These are phyloP conservation scores for Drosophila hydei DNA, from an alignment of 1,140 invertebrate genomes.

Conservation along the genomic window DNA sequence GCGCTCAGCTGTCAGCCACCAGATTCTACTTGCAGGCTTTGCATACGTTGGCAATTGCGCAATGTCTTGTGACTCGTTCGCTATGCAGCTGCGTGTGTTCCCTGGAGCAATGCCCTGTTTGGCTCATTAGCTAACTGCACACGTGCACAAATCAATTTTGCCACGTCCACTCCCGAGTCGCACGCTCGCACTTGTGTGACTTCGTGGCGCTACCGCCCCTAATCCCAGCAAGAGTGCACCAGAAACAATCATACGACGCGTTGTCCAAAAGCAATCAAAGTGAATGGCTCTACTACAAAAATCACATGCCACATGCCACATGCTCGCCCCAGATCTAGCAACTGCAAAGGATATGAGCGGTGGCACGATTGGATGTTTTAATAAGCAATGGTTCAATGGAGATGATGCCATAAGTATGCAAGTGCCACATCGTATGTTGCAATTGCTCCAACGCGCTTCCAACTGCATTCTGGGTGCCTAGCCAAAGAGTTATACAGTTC, in stretches of 20 bases:
- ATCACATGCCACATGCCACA: conserved; percentile 31
- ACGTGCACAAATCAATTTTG: conserved; percentile 79
- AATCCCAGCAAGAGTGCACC: conserved; percentile 22
- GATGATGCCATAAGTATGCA: conserved; percentile 43
- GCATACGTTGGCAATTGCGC: conserved; percentile 46
- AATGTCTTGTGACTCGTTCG: conserved; percentile 26
- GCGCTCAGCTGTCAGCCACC: conserved; percentile 15
- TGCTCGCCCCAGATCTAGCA: background rate
- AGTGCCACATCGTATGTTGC: conserved; percentile 49
- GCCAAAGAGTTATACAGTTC: conserved; percentile 56
- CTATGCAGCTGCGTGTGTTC: conserved; percentile 20
- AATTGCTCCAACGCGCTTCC: conserved; percentile 1
- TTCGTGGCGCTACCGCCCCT: conserved; percentile 22
- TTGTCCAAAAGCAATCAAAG: conserved; percentile 73
- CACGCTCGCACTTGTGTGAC: conserved; percentile 35
- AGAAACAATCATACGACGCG: conserved; percentile 75
- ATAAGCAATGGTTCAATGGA: conserved; percentile 56
- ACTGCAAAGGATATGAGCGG: conserved; percentile 18
- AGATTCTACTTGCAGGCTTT: background rate
- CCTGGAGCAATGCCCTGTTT: conserved; percentile 20
- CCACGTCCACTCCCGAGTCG: conserved; percentile 25
- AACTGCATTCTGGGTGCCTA: background rate
- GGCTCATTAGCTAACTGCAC: conserved; percentile 73
- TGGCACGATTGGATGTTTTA: conserved; percentile 70
- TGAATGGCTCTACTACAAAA: conserved; percentile 49